A percentile compares a stretch with the other conserved stretches of the same genome.
Evolutionary conservation across 1,140 invertebrate genomes (phyloP).

Genomic region (Drosophila neocordata): DNA sequence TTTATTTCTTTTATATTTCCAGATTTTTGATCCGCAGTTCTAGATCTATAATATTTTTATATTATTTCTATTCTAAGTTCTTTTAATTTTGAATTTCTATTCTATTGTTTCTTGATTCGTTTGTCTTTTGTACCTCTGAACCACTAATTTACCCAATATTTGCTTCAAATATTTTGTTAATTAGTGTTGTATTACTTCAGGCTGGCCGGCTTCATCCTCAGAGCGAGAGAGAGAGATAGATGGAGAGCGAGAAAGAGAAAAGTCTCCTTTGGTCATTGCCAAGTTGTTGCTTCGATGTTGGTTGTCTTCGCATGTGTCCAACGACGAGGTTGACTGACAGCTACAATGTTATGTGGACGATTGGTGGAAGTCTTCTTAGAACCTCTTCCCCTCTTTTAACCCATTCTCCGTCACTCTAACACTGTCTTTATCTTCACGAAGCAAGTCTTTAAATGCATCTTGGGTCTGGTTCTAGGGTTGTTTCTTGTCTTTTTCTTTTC

Average conservation of each 20-base stretch:
- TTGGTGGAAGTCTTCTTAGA: constrained; percentile 15
- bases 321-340: constrained; percentile 54
- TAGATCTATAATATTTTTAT: not conserved
- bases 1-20: no score
- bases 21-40: no score
- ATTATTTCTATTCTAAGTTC: no score
- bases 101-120: not conserved
- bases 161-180: not conserved
- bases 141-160: not conserved
- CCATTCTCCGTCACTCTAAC: not conserved
- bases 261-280: constrained; percentile 26
- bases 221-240: no score
- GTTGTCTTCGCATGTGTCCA: constrained; percentile 22
- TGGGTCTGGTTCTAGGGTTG: constrained; percentile 2
- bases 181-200: constrained; percentile 1
- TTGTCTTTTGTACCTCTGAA: no score
- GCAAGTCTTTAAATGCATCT: constrained; percentile 40
- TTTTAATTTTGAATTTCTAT: not conserved
- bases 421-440: constrained; percentile 13
- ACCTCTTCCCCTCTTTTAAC: not conserved
- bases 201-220: not conserved
- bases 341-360: constrained; percentile 28
- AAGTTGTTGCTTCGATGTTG: constrained; percentile 10
- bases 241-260: not conserved
- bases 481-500: not conserved